A percentile compares a stretch with the other conserved stretches of the same genome.
phyloP scores from a whole-genome alignment of 2,888 invertebrate genomes.

The Dendrolimus pini region DNA sequence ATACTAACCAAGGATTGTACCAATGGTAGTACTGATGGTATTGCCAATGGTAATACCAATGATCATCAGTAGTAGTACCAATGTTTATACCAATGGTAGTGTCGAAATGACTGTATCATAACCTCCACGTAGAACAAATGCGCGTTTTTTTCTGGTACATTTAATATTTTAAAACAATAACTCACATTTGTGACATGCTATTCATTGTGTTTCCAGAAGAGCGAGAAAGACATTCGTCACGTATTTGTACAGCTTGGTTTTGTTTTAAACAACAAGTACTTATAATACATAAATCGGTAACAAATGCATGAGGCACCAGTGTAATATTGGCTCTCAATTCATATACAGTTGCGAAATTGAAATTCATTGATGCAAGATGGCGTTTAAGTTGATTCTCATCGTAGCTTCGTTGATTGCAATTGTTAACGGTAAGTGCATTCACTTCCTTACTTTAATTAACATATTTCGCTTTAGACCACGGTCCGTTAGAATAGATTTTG shows the following conservation, averaged over 20 bases:
- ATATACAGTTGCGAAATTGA: slow-evolving; percentile 14
- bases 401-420: slow-evolving; percentile 23
- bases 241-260: slow-evolving; percentile 52
- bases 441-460: too few species aligned
- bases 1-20: too few species aligned
- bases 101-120: neutral
- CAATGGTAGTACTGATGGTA: too few species aligned
- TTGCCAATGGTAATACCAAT: too few species aligned
- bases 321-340: slow-evolving; percentile 25
- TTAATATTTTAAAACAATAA: neutral
- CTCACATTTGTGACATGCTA: slow-evolving; percentile 14
- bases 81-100: too few species aligned
- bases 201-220: slow-evolving; percentile 18
- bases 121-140: neutral
- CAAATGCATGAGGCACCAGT: slow-evolving; percentile 35
- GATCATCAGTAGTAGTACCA: too few species aligned
- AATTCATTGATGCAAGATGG: slow-evolving; percentile 34
- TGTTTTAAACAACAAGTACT: slow-evolving; percentile 34
- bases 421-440: slow-evolving; percentile 33
- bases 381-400: slow-evolving; percentile 22
- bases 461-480: too few species aligned
- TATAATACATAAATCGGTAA: slow-evolving; percentile 46
- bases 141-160: neutral
- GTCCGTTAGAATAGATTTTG: too few species aligned
- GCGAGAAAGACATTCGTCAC: slow-evolving; percentile 34